Evolutionary conservation across 2,797 vertebrate species (phyloP).

Genomic region (Ptychadena robeensis): DNA sequence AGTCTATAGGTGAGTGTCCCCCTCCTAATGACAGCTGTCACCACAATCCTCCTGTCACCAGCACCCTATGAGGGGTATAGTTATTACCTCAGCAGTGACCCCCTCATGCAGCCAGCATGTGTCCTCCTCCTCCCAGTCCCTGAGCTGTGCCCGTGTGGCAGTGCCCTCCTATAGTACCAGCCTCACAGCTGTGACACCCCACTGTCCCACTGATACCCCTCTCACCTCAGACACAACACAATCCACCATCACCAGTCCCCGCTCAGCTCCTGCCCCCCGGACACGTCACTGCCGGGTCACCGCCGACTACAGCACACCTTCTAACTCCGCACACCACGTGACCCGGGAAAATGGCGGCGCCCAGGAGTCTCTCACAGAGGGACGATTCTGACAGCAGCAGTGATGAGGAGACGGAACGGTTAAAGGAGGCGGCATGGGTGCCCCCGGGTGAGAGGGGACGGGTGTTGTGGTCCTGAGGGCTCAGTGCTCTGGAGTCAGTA

Average conservation of each 20-base stretch:
- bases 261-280: not conserved
- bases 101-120: not conserved
- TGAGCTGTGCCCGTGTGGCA: no score
- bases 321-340: constrained; percentile 1
- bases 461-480: no score
- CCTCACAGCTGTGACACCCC: not conserved
- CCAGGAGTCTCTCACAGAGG: not conserved
- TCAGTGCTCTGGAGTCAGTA: no score
- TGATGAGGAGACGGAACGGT: constrained; percentile 68
- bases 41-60: not conserved
- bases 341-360: constrained; percentile 48
- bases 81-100: no score
- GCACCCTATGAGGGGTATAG: no score
- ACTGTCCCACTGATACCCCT: not conserved
- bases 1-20: not conserved
- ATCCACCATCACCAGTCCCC: constrained; percentile 22
- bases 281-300: constrained; percentile 39
- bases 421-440: constrained; percentile 78
- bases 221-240: constrained; percentile 32
- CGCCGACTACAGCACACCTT: not conserved
- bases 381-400: constrained; percentile 3
- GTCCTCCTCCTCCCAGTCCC: no score
- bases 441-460: constrained; percentile 3
- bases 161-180: not conserved
- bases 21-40: not conserved